phyloP scores from a whole-genome alignment of 92 coral and sea anemone genomes.

The Metridium senile region DNA sequence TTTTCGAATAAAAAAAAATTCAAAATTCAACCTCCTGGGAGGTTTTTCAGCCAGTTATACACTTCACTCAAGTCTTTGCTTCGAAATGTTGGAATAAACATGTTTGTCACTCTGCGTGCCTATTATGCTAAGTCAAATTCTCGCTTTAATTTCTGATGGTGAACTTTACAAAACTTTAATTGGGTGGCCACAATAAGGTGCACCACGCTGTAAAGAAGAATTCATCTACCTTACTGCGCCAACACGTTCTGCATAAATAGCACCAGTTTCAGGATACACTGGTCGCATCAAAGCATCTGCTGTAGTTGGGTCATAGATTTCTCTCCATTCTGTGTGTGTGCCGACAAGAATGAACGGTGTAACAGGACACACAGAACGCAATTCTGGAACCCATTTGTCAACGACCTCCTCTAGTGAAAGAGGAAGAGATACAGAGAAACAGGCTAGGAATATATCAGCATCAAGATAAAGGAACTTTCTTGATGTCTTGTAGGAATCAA shows the following conservation, averaged over 20 bases:
- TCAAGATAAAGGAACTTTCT: constrained; percentile 71
- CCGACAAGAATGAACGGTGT: constrained; percentile 95
- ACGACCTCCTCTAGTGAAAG: constrained; percentile 72
- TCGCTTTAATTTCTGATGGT: no score
- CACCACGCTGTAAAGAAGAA: background rate
- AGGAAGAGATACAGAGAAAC: constrained; percentile 88
- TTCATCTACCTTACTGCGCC: constrained; percentile 68
- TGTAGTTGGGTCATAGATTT: constrained; percentile 60
- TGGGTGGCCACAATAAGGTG: no score
- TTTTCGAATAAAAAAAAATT: no score
- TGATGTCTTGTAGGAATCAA: constrained; percentile 65
- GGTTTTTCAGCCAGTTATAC: no score
- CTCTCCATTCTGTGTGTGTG: constrained; percentile 94
- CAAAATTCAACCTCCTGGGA: no score
- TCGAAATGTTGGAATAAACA: no score
- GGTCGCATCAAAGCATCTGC: constrained; percentile 69
- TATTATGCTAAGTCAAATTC: no score
- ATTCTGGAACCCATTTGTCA: constrained; percentile 93
- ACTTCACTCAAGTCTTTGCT: no score
- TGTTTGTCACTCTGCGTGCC: no score
- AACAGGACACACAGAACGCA: constrained; percentile 74
- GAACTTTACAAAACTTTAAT: no score
- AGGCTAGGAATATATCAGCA: constrained; percentile 91
- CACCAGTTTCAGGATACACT: constrained; percentile 66
- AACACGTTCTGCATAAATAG: constrained; percentile 64